These are phyloP conservation scores for Tursiops truncatus DNA, from an alignment of 2,113 vertebrate genomes.

Conservation along the genomic window DNA sequence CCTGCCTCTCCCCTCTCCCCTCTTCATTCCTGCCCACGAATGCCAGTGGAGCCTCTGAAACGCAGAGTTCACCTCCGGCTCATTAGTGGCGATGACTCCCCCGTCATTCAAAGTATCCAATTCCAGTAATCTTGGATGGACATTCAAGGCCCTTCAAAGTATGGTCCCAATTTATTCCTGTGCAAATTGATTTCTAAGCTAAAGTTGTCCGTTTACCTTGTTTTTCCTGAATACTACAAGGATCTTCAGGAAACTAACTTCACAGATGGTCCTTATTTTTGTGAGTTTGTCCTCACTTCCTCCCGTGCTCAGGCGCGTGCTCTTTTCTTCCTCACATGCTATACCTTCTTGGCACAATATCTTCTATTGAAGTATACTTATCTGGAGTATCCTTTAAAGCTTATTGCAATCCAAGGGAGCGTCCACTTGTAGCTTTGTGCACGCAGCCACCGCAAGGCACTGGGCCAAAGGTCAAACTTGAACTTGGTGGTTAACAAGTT, in stretches of 20 bases:
- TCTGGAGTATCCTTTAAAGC: not conserved
- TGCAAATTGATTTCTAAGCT: not conserved
- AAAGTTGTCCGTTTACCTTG: not conserved
- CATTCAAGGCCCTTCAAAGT: not conserved
- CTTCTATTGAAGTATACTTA: not conserved
- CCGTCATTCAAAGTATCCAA: not conserved
- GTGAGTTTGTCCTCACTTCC: not conserved
- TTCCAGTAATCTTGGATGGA: not conserved
- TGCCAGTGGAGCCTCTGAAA: rapidly evolving
- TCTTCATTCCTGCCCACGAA: not conserved
- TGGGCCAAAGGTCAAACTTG: not conserved
- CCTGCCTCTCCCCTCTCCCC: not conserved
- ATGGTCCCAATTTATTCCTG: not conserved
- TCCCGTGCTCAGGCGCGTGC: rapidly evolving
- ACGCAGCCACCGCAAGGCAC: not conserved
- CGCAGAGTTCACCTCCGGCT: not conserved
- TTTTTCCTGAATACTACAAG: not conserved
- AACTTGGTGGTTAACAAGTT: not conserved
- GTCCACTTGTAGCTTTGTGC: not conserved
- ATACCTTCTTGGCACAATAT: not conserved
- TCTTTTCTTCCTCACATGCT: not conserved
- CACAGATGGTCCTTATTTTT: not conserved
- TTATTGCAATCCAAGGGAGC: not conserved
- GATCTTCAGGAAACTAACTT: not conserved
- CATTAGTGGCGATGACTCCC: not conserved